Percentiles rank a stretch among this genome's conserved stretches.
These are phyloP conservation scores for Heliconius hermathena DNA, from an alignment of 1,140 invertebrate species.

Conservation along the genomic window DNA sequence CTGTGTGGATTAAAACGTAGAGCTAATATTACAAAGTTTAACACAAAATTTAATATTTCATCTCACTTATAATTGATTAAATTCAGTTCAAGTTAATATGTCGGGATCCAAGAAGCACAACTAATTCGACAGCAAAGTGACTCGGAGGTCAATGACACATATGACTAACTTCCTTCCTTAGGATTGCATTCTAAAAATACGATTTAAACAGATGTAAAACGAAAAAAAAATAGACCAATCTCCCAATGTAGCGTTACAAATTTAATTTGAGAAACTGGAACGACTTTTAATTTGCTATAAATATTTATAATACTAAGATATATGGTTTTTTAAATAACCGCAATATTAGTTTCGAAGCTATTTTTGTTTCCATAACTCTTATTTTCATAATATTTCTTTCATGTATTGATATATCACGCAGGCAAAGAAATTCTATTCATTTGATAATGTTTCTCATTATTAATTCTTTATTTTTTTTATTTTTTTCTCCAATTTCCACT, in stretches of 20 bases:
- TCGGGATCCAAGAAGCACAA: conserved; percentile 5
- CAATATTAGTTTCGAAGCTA: neutral
- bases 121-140: conserved; percentile 36
- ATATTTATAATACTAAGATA: conserved; percentile 12
- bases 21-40: too few relatives aligned
- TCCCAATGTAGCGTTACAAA: conserved; percentile 17
- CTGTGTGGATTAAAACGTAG: too few relatives aligned
- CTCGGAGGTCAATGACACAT: conserved; percentile 45
- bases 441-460: too few relatives aligned
- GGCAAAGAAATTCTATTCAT: neutral
- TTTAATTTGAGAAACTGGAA: conserved; percentile 14
- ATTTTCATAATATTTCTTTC: neutral
- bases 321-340: neutral
- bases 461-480: too few relatives aligned
- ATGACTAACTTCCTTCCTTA: conserved; percentile 35
- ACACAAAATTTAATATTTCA: too few relatives aligned
- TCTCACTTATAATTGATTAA: neutral
- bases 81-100: neutral
- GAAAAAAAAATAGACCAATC: conserved; percentile 32
- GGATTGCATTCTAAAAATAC: conserved; percentile 23
- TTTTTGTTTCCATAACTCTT: too few relatives aligned
- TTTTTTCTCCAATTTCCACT: too few relatives aligned
- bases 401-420: too few relatives aligned
- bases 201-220: conserved; percentile 20
- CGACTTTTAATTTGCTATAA: conserved; percentile 13